Evolutionary conservation across 2,797 vertebrate genomes (phyloP), one percentile per base, ranked within the genome.

Genomic region (Amniataba percoides): DNA sequence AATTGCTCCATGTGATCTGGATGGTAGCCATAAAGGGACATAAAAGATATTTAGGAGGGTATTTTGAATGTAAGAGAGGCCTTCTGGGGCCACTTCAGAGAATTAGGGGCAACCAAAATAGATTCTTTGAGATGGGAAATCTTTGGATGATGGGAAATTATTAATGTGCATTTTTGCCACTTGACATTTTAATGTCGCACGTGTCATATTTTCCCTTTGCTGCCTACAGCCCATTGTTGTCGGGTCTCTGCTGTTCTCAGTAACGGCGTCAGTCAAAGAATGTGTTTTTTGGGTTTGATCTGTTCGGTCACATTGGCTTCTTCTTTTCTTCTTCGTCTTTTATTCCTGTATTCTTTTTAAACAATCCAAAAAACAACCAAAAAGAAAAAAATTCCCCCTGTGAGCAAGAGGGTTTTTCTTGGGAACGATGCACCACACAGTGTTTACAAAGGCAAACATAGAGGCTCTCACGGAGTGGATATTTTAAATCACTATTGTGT

Each of bases 171-270:
- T 31, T 64, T 77, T 45, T 39, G 42, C 49, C 40, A 43, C n/a
- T 61, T 74, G 65, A 71, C 51, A 55, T 59, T 48, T 81, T 53
- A 18, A 64, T 77, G 21, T 3, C 4, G 39, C 40, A 19, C 49
- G 34, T 51, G 52, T 7, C 15, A 40, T 15, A 18, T 75, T 46
- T 19, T 57, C 27, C 42, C 15, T 79, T 53, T 71, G 59, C 45
- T 49, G 16, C 51, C n/a, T 7, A 62, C 34, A 69, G 45, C 19
- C 39, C 61, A 15, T 57, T 51, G 27, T 25, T 71, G 23, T 59
- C 9, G 43, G 25, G 34, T 61, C 57, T 75, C 56, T 45, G 40
- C 55, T 0, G 14, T 21, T 57, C 19, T 58, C 43, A 18, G n/a
- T 15, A 58, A 53, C 53, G n/a, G 21, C 40, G 18, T 65, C 39